Evolutionary conservation across 2,888 invertebrate genomes (phyloP), one percentile per base, ranked within the genome.

Genomic region (Ennomos quercinarius): DNA sequence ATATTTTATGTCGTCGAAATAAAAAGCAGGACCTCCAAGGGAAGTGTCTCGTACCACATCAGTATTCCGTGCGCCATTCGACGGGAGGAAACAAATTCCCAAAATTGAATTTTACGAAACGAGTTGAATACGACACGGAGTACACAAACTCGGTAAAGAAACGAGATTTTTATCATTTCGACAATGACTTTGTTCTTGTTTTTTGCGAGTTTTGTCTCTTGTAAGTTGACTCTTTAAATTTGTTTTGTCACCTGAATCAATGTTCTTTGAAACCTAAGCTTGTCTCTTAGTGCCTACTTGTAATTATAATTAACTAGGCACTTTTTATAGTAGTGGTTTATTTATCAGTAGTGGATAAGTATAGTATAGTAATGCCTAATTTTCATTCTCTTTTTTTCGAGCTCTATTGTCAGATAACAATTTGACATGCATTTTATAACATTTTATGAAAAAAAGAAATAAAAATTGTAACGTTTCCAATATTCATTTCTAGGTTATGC

Each of bases 41-140:
- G 71, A 78, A 76, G 82, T 78, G 79, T 81, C 80, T 73, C 67
- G 63, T 56, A 61, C 71, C 77, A 68, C 86, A 92, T 92, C 87
- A 91, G 91, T 92, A 92, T 92, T 91, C 91, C 74, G 80, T 72
- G 71, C 89, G 79, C 81, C 82, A 78, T 84, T 84, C 89, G 81
- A 81, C 84, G 86, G 81, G 86, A 88, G 89, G 91, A 87, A 90
- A 92, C 92, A 91, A 92, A 92, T 92, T 91, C 88, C 89, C 91
- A 91, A 91, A 92, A 92, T 92, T 92, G 92, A 91, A 92, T 92
- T 91, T 91, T 90, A 86, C 80, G 90, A 87, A 91, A 91, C 91
- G 91, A 91, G 91, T 90, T 90, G 91, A 89, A 90, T 89, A 89
- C 91, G 89, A 91, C 91, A 85, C 84, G 80, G 83, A 73, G 84